A percentile compares a stretch with the other conserved stretches of the same genome.
Evolutionary conservation across 2,113 vertebrate genomes (phyloP).

Genomic region (Microcebus ravelobensis): DNA sequence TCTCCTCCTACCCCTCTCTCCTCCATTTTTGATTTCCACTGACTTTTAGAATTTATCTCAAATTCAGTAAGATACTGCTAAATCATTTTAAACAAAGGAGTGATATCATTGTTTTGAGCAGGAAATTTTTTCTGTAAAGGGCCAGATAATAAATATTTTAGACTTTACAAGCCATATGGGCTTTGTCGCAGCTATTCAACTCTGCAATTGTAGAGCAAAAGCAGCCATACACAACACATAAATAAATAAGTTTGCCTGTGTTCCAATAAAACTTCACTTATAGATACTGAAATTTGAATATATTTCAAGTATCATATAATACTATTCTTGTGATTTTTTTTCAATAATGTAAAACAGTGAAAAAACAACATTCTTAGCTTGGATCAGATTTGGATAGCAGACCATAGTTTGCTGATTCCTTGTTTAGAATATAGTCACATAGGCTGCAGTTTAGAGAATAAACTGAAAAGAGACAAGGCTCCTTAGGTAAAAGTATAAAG

Average conservation of each 20-base stretch:
- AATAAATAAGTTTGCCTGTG: not conserved
- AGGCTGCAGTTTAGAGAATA: not conserved
- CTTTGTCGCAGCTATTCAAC: no score
- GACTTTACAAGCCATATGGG: not conserved
- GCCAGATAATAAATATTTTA: not conserved
- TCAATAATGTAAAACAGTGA: not conserved
- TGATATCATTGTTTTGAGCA: not conserved
- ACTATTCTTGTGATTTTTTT: not conserved
- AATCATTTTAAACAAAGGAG: not conserved
- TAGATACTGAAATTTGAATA: not conserved
- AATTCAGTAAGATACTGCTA: not conserved
- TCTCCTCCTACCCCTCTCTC: no score
- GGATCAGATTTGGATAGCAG: not conserved
- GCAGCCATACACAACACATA: not conserved
- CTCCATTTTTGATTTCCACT: no score
- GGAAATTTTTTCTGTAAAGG: not conserved
- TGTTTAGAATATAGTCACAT: not conserved
- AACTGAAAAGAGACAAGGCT: not conserved
- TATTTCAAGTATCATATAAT: not conserved
- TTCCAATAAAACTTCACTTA: not conserved
- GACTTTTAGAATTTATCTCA: not conserved
- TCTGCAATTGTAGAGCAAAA: not conserved
- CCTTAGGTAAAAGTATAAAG: not conserved
- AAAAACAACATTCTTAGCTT: not conserved
- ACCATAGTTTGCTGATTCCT: not conserved